Evolutionary conservation across 2,888 invertebrate species (phyloP).

Genomic region (Unio pictorum): DNA sequence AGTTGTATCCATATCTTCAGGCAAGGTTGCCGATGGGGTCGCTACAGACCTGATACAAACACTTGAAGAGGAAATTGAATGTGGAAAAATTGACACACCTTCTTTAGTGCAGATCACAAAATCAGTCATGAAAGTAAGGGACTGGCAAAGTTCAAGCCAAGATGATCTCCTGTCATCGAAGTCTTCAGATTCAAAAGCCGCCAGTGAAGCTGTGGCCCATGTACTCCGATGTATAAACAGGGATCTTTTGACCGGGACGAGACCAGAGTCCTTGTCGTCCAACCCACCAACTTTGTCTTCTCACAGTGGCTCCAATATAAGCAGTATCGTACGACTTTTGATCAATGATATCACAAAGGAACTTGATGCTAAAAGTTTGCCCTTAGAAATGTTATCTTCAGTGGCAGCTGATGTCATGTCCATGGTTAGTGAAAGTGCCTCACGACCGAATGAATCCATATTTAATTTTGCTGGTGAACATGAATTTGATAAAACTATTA

Average conservation of each 20-base stretch:
- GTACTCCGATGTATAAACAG: too few relatives aligned
- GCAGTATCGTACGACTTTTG: conserved; percentile 29
- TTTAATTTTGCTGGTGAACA: neutral
- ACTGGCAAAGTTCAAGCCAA: too few relatives aligned
- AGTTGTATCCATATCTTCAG: conserved; percentile 7
- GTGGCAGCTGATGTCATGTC: conserved; percentile 26
- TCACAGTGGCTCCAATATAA: conserved; percentile 9
- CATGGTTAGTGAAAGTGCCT: conserved; percentile 4
- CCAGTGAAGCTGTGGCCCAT: too few relatives aligned
- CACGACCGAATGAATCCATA: neutral
- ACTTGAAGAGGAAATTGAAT: conserved; percentile 33
- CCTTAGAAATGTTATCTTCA: conserved; percentile 12
- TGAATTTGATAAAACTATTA: conserved; percentile 17
- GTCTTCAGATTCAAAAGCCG: too few relatives aligned
- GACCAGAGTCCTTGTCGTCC: too few relatives aligned
- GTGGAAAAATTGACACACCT: conserved; percentile 7
- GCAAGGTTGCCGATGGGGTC: conserved; percentile 24
- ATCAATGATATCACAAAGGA: conserved; percentile 31
- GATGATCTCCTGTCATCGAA: too few relatives aligned
- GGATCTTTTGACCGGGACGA: too few relatives aligned
- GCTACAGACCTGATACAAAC: conserved; percentile 32
- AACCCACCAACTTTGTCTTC: neutral
- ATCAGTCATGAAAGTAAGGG: too few relatives aligned
- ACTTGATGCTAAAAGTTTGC: conserved; percentile 14
- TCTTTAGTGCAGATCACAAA: too few relatives aligned